These are phyloP conservation scores for Euplagia quadripunctaria DNA, from an alignment of 2,888 invertebrate species.

Conservation along the genomic window DNA sequence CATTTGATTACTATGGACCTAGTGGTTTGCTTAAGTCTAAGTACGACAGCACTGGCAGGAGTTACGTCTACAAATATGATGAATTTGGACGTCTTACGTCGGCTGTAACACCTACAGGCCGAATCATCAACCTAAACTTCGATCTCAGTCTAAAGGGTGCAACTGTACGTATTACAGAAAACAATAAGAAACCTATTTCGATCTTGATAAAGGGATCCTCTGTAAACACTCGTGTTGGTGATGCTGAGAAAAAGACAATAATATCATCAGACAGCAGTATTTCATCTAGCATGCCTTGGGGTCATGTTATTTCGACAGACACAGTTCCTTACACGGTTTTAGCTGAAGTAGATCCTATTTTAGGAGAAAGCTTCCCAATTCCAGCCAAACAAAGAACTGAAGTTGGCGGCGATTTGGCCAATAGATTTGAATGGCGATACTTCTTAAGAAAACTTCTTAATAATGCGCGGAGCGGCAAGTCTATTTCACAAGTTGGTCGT, in stretches of 20 bases:
- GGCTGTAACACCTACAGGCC: slow-evolving; percentile 98
- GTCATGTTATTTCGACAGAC: slow-evolving; percentile 95
- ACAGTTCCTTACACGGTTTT: slow-evolving; percentile 96
- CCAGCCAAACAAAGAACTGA: slow-evolving; percentile 96
- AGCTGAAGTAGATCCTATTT: slow-evolving; percentile 94
- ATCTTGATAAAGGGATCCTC: slow-evolving; percentile 96
- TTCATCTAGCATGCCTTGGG: slow-evolving; percentile 93
- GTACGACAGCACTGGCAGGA: slow-evolving; percentile 95
- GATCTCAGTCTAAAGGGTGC: slow-evolving; percentile 97
- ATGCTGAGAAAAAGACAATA: slow-evolving; percentile 93
- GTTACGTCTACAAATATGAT: slow-evolving; percentile 97
- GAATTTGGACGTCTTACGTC: slow-evolving; percentile 97
- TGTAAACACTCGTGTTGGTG: slow-evolving; percentile 93
- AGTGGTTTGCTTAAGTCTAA: slow-evolving; percentile 96
- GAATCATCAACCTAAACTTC: slow-evolving; percentile 95
- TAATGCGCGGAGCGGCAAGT: slow-evolving; percentile 89
- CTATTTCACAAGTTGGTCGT: slow-evolving; percentile 94
- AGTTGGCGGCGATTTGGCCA: slow-evolving; percentile 96
- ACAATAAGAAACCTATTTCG: slow-evolving; percentile 93
- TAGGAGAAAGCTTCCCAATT: slow-evolving; percentile 97
- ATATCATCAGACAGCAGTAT: slow-evolving; percentile 95
- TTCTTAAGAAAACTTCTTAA: slow-evolving; percentile 92
- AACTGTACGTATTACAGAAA: slow-evolving; percentile 94
- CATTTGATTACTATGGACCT: slow-evolving; percentile 97
- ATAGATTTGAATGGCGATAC: slow-evolving; percentile 98